Evolutionary conservation across 2,797 vertebrate genomes (phyloP).

Genomic region (Margarornis squamiger): DNA sequence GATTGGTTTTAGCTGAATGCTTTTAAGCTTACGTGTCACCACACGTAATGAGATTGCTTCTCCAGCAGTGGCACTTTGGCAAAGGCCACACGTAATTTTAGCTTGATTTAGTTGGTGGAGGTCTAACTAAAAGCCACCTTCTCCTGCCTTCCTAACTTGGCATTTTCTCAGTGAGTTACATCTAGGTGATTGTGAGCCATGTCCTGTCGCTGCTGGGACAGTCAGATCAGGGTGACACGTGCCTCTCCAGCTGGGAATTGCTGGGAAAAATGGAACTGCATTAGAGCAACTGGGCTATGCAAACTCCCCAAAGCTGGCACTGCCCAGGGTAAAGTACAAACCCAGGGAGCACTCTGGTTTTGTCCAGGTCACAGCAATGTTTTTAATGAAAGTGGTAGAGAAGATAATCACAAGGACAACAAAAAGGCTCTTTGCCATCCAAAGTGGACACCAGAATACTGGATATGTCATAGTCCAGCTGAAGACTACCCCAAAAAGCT

Average conservation of each 20-base stretch:
- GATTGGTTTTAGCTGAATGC: slow-evolving; percentile 25
- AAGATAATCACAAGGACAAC: not conserved
- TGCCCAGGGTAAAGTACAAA: not conserved
- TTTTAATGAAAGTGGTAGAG: not conserved
- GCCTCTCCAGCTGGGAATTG: not conserved
- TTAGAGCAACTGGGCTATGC: not conserved
- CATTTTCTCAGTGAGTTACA: not conserved
- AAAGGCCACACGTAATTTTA: not conserved
- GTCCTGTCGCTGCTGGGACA: not conserved
- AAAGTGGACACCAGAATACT: not conserved
- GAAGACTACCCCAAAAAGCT: not conserved
- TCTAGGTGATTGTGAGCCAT: not conserved
- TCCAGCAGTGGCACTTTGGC: not conserved
- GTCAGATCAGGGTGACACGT: not conserved
- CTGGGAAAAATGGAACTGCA: not conserved
- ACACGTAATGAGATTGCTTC: not conserved
- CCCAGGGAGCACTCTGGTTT: not conserved
- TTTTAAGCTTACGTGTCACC: not conserved
- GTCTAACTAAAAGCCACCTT: not conserved
- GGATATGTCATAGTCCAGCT: not conserved
- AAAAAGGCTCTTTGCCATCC: not conserved
- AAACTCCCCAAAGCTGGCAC: not conserved
- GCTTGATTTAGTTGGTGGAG: not conserved
- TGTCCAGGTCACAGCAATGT: not conserved
- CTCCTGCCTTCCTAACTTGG: not conserved